Percentiles rank a stretch among this genome's conserved stretches.
These are phyloP conservation scores for Anarrhichthys ocellatus DNA, from an alignment of 2,113 vertebrate genomes.

Conservation along the genomic window DNA sequence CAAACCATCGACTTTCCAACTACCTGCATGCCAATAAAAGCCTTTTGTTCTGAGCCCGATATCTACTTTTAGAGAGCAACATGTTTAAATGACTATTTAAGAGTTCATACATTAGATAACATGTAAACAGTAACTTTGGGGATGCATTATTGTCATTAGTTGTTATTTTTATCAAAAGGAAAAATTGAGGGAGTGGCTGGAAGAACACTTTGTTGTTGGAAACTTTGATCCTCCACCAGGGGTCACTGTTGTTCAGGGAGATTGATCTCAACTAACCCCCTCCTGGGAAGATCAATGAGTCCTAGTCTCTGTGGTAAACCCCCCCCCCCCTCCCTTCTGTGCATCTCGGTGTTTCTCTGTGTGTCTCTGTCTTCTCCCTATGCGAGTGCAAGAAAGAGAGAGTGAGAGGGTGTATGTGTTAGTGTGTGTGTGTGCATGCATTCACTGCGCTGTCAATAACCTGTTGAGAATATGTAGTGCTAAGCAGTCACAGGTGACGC, in stretches of 20 bases:
- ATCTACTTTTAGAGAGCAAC: background rate
- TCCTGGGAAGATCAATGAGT: slow-evolving; percentile 70
- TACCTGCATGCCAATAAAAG: background rate
- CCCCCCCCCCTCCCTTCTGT: slow-evolving; percentile 26
- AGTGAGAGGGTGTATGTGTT: background rate
- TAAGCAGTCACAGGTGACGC: slow-evolving; percentile 48
- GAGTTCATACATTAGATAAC: too few species aligned
- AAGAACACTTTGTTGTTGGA: slow-evolving; percentile 43
- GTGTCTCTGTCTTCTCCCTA: background rate
- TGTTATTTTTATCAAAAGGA: background rate
- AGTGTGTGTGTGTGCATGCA: background rate
- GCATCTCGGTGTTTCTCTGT: slow-evolving; percentile 33
- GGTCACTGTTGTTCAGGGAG: slow-evolving; percentile 82
- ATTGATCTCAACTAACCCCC: slow-evolving; percentile 58
- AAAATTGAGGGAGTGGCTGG: background rate
- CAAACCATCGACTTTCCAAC: background rate
- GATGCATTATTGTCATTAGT: background rate
- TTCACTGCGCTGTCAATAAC: slow-evolving; percentile 32
- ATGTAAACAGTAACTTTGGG: background rate
- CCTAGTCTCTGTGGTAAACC: slow-evolving; percentile 48
- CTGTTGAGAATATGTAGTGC: slow-evolving; percentile 34
- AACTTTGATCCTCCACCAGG: slow-evolving; percentile 76
- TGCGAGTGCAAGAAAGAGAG: background rate
- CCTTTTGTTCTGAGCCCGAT: background rate
- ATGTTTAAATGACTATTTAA: background rate